These are phyloP conservation scores for Sesamia inferens DNA, from an alignment of 2,888 invertebrate genomes.

Conservation along the genomic window DNA sequence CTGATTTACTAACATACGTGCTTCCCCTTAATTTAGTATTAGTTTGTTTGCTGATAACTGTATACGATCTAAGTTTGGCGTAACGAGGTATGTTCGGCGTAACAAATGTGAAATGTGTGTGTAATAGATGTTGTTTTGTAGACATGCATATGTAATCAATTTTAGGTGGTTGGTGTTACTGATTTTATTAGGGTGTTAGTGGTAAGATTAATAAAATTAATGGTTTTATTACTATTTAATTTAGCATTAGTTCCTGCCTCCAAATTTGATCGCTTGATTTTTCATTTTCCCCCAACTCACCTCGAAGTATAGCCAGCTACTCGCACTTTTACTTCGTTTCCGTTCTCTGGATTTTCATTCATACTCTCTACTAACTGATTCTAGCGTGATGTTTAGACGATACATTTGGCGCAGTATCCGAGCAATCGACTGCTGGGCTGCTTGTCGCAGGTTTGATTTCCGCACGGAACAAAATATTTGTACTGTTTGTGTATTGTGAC, in stretches of 20 bases:
- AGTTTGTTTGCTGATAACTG: conserved; percentile 67
- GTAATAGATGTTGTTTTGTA: conserved; percentile 33
- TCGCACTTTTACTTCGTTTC: too few relatives aligned
- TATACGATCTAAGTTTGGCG: conserved; percentile 58
- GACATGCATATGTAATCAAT: conserved; percentile 32
- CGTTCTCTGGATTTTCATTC: too few relatives aligned
- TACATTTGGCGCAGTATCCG: too few relatives aligned
- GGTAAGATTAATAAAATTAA: not conserved
- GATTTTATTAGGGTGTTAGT: conserved; percentile 1
- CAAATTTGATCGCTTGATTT: not conserved
- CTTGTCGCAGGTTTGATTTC: too few relatives aligned
- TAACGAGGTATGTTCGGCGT: conserved; percentile 51
- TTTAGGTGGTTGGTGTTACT: not conserved
- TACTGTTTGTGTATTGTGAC: too few relatives aligned
- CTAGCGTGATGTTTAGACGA: too few relatives aligned
- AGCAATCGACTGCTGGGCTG: too few relatives aligned
- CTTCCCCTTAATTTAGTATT: conserved; percentile 65
- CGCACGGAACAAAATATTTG: too few relatives aligned
- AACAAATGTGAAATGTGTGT: conserved; percentile 38
- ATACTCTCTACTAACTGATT: too few relatives aligned
- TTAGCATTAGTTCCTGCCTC: not conserved
- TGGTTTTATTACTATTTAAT: not conserved
- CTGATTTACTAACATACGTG: conserved; percentile 72
- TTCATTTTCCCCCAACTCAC: too few relatives aligned
- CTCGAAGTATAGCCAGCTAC: too few relatives aligned